These are phyloP conservation scores for Petrocephalus schoutedeni DNA, from an alignment of 2,797 vertebrate species.

Conservation along the genomic window DNA sequence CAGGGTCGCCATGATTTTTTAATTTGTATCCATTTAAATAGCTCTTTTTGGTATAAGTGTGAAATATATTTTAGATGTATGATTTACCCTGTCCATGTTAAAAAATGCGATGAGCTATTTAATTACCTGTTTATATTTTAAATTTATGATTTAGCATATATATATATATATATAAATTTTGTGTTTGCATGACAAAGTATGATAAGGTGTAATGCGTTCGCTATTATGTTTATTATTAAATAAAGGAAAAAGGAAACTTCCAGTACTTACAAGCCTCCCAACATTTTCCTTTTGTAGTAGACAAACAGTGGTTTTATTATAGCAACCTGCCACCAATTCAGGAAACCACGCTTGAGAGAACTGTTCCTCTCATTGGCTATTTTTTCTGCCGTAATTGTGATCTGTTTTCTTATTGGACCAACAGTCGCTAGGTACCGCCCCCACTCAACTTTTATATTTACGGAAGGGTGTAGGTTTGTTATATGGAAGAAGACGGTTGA, in stretches of 20 bases:
- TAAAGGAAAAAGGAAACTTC: constrained; percentile 19
- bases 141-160: neutral
- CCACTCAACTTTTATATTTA: neutral
- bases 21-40: neutral
- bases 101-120: no score
- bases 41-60: neutral
- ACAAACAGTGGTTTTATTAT: constrained; percentile 12
- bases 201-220: neutral
- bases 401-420: neutral
- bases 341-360: neutral
- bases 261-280: neutral
- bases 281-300: constrained; percentile 16
- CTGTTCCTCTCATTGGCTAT: neutral
- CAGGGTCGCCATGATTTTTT: neutral
- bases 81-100: neutral
- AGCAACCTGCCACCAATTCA: neutral
- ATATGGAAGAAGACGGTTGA: neutral
- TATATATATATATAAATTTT: neutral
- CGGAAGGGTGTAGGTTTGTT: neutral
- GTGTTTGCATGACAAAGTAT: neutral
- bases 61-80: neutral
- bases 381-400: neutral
- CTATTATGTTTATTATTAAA: constrained; percentile 7
- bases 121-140: no score
- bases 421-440: neutral